Evolutionary conservation across 2,113 vertebrate species (phyloP), one percentile per base, ranked within the genome.

Genomic region (Microcebus jonahi): DNA sequence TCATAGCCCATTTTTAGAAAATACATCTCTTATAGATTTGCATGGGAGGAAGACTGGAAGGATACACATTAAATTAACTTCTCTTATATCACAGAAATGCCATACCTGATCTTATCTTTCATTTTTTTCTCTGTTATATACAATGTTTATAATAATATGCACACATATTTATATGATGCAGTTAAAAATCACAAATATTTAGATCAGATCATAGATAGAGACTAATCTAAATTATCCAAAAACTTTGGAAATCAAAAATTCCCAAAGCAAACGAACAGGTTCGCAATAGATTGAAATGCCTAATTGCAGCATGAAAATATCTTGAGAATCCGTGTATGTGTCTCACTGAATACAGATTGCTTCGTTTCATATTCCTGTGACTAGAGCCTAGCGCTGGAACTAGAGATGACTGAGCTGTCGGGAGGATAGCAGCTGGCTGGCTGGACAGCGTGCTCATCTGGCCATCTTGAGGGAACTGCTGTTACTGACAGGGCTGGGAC

Each of bases 401-500:
- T 34, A 53, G 63, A 84, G 57, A 57, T 29, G 53, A 15, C 76
- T 63, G 17, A 50, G 31, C 91, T 39, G 2, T 17, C 21, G 10
- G 21, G 11, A 45, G 31, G 10, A 34, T 36, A 77, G 68, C 55
- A 92, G 90, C 81, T 94, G 92, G 82, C 63, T 15, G 71, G 31
- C 92, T 23, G n/a, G 75, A 67, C 86, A 87, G 83, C 65, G 5
- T 6, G 39, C 50, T 75, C 68, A 8, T 87, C 91, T 82, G 65
- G n/a, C 59, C 59, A 39, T 68, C 90, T 79, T 92, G n/a, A 81
- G 90, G 94, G 61, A 93, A 90, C 90, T 45, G 45, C 45, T 50
- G 29, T 59, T 67, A 45, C 89, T 80, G 70, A 87, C 59, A 92
- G 27, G 9, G 39, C 82, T 65, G 29, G 42, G 83, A 84, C 86